Evolutionary conservation across 2,797 vertebrate genomes (phyloP), one percentile per base, ranked within the genome.

Genomic region (Enteromius paludinosus): DNA sequence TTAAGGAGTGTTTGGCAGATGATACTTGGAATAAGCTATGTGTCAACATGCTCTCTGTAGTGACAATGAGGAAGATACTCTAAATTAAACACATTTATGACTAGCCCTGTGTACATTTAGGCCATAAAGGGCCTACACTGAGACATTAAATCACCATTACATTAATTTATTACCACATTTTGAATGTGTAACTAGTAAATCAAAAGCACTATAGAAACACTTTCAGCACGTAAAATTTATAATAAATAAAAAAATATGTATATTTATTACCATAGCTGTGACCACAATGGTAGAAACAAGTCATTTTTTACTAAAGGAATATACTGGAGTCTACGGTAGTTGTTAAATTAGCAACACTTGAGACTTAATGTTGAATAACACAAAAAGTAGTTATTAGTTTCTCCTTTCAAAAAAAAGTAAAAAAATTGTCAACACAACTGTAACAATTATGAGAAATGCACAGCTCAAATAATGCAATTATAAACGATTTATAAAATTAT

Each of bases 61-160:
- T 66, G 61, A 85, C 76, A 85, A 85, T 83, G 30, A 72, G 64
- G 23, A 79, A 69, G 62, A 62, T 28, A 52, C n/a, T 68, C n/a
- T 41, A 49, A 68, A 66, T 43, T 30, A 65, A 79, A 79, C 35
- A 72, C 30, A 65, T 62, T 61, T 52, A 66, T 41, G 45, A 71
- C 54, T 15, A 11, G 52, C 54, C 17, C 28, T 18, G 65, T 83
- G 41, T 83, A 81, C 59, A 81, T 65, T 65, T 25, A 74, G 59
- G 17, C 33, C 33, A 73, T 54, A 64, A 74, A 74, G 10, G 43
- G 43, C 10, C 43, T 41, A 65, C 20, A 33, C 5, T 47, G 11
- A 73, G 59, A 28, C 52, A 30, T 77, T 61, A 83, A 47, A 77
- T 70, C 35, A 81, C 3, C 14, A 18, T 15, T 49, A 70, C 28